Evolutionary conservation across 2,797 vertebrate genomes (phyloP), one percentile per base, ranked within the genome.

Genomic region (Phrynocephalus vlangalii): DNA sequence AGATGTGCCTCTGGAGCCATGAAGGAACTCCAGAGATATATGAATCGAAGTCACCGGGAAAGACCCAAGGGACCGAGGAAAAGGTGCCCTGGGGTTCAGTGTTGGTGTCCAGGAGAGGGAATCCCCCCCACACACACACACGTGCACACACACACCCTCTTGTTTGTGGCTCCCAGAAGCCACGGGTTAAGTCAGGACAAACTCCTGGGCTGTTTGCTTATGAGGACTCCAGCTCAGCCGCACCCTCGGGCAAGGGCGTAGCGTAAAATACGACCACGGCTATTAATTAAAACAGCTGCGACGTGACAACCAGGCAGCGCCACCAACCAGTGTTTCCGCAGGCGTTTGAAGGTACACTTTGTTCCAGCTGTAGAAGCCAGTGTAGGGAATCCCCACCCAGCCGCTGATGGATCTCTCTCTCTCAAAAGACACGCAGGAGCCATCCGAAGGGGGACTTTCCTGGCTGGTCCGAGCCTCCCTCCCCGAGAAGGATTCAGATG

Each of bases 221-320:
- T 84, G 22, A 33, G 79, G 73, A 91, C 80, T 88, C 33, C 50
- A 52, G 92, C 85, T 72, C 63, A 92, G 87, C 79, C 16, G 76
- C n/a, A 2, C 33, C 48, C 76, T 60, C 52, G 11, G 52, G 68
- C 0, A 0, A 26, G n/a, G 0, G 87, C 3, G 1, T 16, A 6
- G 38, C 8, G 84, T 66, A 10, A 52, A n/a, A 71, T 16, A 24
- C 0, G 71, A 26, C 68, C 24, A 0, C 85, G 6, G 52, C n/a
- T 15, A 0, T 77, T 78, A 30, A 30, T 60, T 60, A 52, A 76
- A 73, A 16, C 9, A 24, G 33, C 67, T 79, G 11, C 24, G 2
- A 0, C 0, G 0, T 78, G 56, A 83, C 52, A 56, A 56, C 52
- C 9, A 56, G 52, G 52, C 52, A 56, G 52, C 1, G 52, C 52